Percentiles rank a stretch among this genome's conserved stretches.
phyloP scores from a whole-genome alignment of 2,797 vertebrate species.

The Lepus oiostolus region DNA sequence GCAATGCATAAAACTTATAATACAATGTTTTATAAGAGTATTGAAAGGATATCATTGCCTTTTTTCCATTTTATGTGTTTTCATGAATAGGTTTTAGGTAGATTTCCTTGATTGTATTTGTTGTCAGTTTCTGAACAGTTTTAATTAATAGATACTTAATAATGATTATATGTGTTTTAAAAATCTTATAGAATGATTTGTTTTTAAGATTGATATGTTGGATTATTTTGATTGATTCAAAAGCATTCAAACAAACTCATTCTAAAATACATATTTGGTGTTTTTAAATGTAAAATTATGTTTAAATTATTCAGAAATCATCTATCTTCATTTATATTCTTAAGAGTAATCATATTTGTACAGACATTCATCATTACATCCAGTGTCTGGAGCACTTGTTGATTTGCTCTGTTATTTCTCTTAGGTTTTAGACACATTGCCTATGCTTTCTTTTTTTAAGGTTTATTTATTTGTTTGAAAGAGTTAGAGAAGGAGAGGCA shows the following conservation, averaged over 20 bases:
- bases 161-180: not conserved
- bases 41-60: not conserved
- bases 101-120: not conserved
- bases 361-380: not conserved
- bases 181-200: not conserved
- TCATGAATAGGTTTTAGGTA: not conserved
- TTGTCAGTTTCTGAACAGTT: not conserved
- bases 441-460: not conserved
- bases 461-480: too few species aligned
- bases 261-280: not conserved
- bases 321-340: not conserved
- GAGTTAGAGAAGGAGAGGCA: too few species aligned
- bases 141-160: not conserved
- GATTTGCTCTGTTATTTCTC: not conserved
- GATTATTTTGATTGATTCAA: not conserved
- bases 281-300: constrained; percentile 4
- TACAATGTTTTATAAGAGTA: not conserved
- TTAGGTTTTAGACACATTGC: not conserved
- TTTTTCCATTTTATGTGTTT: not conserved
- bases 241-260: not conserved
- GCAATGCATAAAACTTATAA: not conserved
- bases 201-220: not conserved
- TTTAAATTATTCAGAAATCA: not conserved
- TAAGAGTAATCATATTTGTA: not conserved
- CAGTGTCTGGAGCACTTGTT: not conserved